Evolutionary conservation across 2,113 vertebrate species (phyloP), one percentile per base, ranked within the genome.

Genomic region (Apodemus speciosus): DNA sequence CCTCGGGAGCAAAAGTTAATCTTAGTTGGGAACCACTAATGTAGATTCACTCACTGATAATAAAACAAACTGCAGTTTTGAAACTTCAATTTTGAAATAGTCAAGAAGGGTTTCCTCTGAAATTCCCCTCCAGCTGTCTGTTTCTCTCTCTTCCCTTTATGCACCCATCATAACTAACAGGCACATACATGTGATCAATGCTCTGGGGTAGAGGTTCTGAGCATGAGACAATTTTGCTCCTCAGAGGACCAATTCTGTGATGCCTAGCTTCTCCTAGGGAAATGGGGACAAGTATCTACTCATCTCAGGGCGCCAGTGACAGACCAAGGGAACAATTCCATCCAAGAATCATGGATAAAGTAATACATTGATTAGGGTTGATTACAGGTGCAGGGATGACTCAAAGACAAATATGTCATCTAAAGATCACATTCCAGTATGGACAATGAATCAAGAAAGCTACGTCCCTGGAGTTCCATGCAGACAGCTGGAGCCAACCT

Each of bases 101-200:
- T 89, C 69, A 72, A 94, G 68, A 88, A 83, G 14, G 32, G 4
- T 49, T 92, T 91, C 68, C 38, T 66, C 87, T 71, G 71, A 49
- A 88, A 75, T 66, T 38, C 23, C 18, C 43, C 79, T 87, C 53
- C 81, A 79, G 13, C 49, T 75, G 27, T 35, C 69, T 56, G n/a
- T 58, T 85, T 96, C 85, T 40, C 80, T 51, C 60, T 56, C 35
- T 51, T 68, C 23, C n/a, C 62, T 49, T 56, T 40, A 10, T 56
- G 49, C 4, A 30, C 38, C n/a, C 11, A 27, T 43, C 11, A 23
- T 2, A 60, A 38, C 35, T 53, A 25, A 14, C 11, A 3, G 4
- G 5, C 11, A 89, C 32, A 40, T 20, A 27, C 23, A 38, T 23
- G 53, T 30, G 68, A 64, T 40, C 43, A 27, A 43, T 53, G 27